These are phyloP conservation scores for Drosophila rubida DNA, from an alignment of 2,888 invertebrate genomes.

Conservation along the genomic window DNA sequence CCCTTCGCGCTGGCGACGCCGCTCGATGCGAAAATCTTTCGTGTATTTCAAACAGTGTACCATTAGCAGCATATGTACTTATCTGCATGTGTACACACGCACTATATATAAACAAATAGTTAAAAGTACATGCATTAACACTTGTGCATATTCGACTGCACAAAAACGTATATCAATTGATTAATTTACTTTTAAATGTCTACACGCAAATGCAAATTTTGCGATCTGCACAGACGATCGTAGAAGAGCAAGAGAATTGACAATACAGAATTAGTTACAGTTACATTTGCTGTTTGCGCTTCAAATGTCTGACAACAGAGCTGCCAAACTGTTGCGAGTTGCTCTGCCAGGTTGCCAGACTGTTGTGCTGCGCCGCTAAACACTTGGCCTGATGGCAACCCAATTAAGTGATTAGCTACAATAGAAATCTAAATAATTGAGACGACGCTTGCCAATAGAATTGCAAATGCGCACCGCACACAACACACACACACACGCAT, in stretches of 20 bases:
- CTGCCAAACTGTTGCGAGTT: constrained; percentile 5
- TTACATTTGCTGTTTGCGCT: too few species aligned
- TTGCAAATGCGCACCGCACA: not conserved
- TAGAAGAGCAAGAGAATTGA: too few species aligned
- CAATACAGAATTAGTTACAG: too few species aligned
- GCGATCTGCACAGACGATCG: too few species aligned
- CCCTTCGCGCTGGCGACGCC: constrained; percentile 15
- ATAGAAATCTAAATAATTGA: constrained; percentile 3
- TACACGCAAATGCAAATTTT: too few species aligned
- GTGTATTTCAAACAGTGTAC: constrained; percentile 36
- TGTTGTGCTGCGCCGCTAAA: not conserved
- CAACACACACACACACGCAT: not conserved
- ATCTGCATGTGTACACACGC: constrained; percentile 6
- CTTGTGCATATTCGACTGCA: too few species aligned
- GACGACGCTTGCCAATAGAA: not conserved
- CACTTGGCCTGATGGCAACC: constrained; percentile 2
- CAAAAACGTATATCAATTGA: too few species aligned
- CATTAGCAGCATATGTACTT: constrained; percentile 37
- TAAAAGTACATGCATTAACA: not conserved
- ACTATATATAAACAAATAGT: not conserved
- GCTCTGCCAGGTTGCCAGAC: constrained; percentile 4
- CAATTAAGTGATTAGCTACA: constrained; percentile 9
- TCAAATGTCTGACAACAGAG: not conserved
- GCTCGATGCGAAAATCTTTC: constrained; percentile 44
- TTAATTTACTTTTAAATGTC: not conserved